phyloP scores from a whole-genome alignment of 2,113 vertebrate genomes.

The Sorex araneus region DNA sequence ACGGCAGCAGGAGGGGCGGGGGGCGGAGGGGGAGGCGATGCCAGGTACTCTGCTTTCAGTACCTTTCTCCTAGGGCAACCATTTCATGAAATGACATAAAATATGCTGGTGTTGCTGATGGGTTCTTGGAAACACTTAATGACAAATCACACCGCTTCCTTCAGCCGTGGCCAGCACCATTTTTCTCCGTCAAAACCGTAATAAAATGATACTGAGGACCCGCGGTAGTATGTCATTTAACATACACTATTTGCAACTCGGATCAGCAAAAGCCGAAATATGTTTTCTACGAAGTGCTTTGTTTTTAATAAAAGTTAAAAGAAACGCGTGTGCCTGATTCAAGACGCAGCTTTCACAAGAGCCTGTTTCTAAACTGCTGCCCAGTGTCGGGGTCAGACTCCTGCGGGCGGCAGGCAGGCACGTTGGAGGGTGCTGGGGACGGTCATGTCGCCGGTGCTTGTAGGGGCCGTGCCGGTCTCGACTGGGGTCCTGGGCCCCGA shows the following conservation, averaged over 20 bases:
- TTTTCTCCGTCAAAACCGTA: background rate
- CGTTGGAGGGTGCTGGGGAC: no score
- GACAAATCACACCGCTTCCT: no score
- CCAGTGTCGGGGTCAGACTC: background rate
- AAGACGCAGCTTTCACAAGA: no score
- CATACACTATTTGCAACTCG: constrained; percentile 35
- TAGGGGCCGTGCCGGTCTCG: background rate
- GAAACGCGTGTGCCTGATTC: background rate
- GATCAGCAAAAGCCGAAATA: background rate
- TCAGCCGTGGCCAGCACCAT: no score
- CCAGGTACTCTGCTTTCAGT: background rate
- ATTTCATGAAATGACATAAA: background rate
- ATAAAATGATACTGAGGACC: background rate
- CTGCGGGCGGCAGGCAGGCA: background rate
- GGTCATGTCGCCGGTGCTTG: background rate
- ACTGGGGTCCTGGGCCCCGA: background rate
- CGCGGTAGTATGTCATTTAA: constrained; percentile 1
- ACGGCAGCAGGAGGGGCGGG: no score
- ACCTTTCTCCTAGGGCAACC: background rate
- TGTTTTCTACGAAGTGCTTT: background rate
- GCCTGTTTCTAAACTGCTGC: background rate
- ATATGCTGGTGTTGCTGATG: background rate
- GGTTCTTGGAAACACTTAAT: background rate
- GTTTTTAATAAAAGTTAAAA: constrained; percentile 21
- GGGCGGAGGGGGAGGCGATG: no score